Percentiles rank a stretch among this genome's conserved stretches.
phyloP scores from a whole-genome alignment of 2,888 invertebrate species.

The Drosophila greeni region DNA sequence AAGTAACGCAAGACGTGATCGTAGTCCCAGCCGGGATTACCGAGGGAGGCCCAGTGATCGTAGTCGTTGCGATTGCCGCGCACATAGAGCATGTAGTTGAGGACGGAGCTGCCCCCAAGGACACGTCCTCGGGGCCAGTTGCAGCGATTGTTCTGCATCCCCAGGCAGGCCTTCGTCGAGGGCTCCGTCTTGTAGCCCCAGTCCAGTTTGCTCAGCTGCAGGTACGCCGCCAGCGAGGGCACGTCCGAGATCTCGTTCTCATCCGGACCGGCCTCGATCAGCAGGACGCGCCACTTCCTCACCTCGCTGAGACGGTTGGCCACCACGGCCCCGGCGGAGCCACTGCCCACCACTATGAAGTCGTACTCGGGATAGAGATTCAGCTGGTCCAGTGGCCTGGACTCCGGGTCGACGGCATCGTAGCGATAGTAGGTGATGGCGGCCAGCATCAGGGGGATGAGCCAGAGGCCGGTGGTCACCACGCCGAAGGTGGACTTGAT shows the following conservation, averaged over 20 bases:
- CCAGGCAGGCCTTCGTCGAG: conserved; percentile 88
- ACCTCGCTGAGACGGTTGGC: conserved; percentile 89
- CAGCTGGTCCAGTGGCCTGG: conserved; percentile 85
- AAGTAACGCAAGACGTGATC: conserved; percentile 91
- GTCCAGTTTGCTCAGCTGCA: conserved; percentile 91
- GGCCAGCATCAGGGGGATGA: conserved; percentile 89
- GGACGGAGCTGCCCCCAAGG: conserved; percentile 90
- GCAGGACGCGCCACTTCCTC: conserved; percentile 86
- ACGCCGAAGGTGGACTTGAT: conserved; percentile 86
- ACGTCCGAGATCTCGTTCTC: conserved; percentile 94
- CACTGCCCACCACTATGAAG: conserved; percentile 90
- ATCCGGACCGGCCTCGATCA: conserved; percentile 91
- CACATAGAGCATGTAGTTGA: conserved; percentile 95
- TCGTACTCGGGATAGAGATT: conserved; percentile 87
- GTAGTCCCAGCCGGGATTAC: conserved; percentile 94
- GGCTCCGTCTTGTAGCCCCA: conserved; percentile 95
- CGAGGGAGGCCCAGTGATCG: conserved; percentile 91
- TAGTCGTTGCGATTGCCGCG: conserved; percentile 91
- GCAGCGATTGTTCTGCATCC: conserved; percentile 89
- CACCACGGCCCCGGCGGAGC: conserved; percentile 93
- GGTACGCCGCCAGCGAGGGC: conserved; percentile 90
- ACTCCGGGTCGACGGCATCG: conserved; percentile 89
- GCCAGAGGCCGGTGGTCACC: conserved; percentile 88
- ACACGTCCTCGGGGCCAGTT: conserved; percentile 95
- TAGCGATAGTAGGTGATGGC: conserved; percentile 90